Evolutionary conservation across 1,140 invertebrate species (phyloP).

Genomic region (Dendroctonus valens): DNA sequence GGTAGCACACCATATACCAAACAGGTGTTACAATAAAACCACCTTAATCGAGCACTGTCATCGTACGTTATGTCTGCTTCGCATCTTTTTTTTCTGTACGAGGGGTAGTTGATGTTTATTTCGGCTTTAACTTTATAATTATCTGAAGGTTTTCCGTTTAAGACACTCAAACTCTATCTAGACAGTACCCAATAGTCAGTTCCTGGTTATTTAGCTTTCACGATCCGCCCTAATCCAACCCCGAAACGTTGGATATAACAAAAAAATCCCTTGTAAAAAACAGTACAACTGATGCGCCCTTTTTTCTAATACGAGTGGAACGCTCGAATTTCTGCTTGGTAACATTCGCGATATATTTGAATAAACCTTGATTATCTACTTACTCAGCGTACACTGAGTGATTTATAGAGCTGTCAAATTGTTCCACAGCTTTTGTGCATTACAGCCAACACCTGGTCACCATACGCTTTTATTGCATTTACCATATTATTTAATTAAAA

Average conservation of each 20-base stretch:
- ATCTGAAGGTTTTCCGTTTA: no score
- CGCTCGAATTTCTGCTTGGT: neutral
- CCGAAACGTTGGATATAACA: neutral
- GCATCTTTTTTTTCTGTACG: neutral
- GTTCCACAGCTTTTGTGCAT: constrained; percentile 18
- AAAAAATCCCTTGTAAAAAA: neutral
- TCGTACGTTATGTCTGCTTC: constrained; percentile 8
- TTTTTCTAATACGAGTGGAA: neutral
- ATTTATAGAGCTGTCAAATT: constrained; percentile 14
- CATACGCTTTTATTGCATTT: constrained; percentile 7
- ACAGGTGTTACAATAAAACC: constrained; percentile 31
- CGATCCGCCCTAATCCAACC: neutral
- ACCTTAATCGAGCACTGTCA: constrained; percentile 26
- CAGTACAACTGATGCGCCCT: neutral
- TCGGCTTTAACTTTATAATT: no score
- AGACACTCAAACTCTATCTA: no score
- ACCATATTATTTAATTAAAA: constrained; percentile 17
- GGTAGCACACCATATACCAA: constrained; percentile 22
- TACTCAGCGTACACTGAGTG: constrained; percentile 7
- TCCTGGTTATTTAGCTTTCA: neutral
- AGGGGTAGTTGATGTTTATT: neutral
- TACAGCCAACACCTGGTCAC: constrained; percentile 15
- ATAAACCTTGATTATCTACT: constrained; percentile 14
- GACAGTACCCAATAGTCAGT: neutral
- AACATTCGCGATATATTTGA: constrained; percentile 5